Percentiles rank a stretch among this genome's conserved stretches.
These are phyloP conservation scores for Lutjanus argentimaculatus DNA, from an alignment of 2,797 vertebrate species.

Conservation along the genomic window DNA sequence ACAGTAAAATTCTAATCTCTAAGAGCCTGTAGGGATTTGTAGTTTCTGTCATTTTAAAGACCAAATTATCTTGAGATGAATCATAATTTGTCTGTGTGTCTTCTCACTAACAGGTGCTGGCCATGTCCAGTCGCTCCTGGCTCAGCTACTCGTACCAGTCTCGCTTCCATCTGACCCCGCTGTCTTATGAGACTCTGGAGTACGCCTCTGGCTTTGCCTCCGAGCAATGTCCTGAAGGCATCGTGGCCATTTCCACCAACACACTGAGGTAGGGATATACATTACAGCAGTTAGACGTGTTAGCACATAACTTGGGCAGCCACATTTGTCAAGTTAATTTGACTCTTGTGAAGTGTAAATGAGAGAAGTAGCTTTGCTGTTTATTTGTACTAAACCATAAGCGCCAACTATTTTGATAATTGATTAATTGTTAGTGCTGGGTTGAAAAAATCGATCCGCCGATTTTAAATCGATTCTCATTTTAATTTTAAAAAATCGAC, in stretches of 20 bases:
- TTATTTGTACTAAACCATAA: no score
- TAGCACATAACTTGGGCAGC: fast-evolving
- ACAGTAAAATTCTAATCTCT: background rate
- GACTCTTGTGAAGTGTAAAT: no score
- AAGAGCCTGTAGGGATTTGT: background rate
- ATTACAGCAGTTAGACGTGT: background rate
- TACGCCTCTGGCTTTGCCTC: conserved; percentile 98
- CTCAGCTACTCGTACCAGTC: conserved; percentile 99
- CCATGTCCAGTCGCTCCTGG: conserved; percentile 99
- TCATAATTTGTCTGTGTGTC: background rate
- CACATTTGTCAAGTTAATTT: background rate
- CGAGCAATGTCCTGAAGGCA: conserved; percentile 98
- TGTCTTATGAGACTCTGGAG: conserved; percentile 97
- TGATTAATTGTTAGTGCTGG: no score
- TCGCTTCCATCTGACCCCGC: conserved; percentile 96
- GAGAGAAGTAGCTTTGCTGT: no score
- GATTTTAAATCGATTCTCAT: no score
- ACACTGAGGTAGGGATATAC: conserved; percentile 89
- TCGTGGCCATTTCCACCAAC: conserved; percentile 99
- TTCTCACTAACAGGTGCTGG: conserved; percentile 89
- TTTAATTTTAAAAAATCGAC: no score
- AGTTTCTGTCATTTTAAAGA: background rate
- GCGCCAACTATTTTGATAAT: no score
- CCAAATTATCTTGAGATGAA: background rate
- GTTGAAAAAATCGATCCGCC: no score